Percentiles rank a stretch among this genome's conserved stretches.
phyloP scores from a whole-genome alignment of 2,888 invertebrate genomes.

The Metopia argyrocephala region DNA sequence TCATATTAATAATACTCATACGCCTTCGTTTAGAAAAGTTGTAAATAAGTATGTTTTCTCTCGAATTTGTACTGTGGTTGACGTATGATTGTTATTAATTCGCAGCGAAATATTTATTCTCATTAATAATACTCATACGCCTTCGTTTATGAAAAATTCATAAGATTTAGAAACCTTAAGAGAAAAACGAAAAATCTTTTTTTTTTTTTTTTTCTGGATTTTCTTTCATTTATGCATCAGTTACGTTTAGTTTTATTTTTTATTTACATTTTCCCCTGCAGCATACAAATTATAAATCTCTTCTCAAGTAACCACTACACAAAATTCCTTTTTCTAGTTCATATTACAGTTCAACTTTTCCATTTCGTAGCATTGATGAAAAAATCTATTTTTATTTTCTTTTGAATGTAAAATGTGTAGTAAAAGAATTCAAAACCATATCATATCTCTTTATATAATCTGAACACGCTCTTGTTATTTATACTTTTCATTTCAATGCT shows the following conservation, averaged over 20 bases:
- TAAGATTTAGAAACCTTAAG: no score
- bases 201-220: neutral
- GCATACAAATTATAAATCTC: no score
- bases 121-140: constrained; percentile 15
- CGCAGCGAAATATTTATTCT: no score
- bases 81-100: no score
- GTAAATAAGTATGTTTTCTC: no score
- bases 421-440: neutral
- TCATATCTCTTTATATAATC: constrained; percentile 24
- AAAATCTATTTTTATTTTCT: no score
- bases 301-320: no score
- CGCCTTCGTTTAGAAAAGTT: neutral
- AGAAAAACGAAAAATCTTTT: neutral
- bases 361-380: no score
- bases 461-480: constrained; percentile 23
- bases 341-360: no score
- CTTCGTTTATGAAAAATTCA: neutral
- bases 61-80: no score
- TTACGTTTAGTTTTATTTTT: neutral
- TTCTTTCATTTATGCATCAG: neutral
- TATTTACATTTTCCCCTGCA: neutral
- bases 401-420: no score
- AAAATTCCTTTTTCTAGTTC: no score
- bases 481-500: constrained; percentile 28
- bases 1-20: constrained; percentile 17